phyloP scores from a whole-genome alignment of 2,797 vertebrate genomes.

The Rhinichthys osculus region DNA sequence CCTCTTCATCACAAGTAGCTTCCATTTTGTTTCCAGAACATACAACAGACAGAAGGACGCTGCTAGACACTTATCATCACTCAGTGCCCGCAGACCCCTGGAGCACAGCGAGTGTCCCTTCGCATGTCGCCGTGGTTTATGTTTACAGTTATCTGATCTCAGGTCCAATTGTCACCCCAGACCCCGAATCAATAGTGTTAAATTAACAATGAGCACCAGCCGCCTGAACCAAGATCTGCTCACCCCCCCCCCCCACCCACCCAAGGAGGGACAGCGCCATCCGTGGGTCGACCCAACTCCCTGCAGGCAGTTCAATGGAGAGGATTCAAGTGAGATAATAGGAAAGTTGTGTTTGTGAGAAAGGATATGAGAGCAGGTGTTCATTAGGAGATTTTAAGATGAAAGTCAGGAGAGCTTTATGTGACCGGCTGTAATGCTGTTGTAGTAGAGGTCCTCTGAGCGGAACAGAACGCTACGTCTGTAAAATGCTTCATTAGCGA shows the following conservation, averaged over 20 bases:
- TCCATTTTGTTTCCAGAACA: conserved; percentile 16
- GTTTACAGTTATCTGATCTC: conserved; percentile 75
- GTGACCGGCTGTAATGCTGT: conserved; percentile 61
- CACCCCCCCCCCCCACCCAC: not conserved
- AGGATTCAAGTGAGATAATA: conserved; percentile 13
- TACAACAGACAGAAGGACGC: conserved; percentile 33
- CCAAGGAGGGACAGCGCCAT: conserved; percentile 25
- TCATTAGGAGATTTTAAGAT: conserved; percentile 75
- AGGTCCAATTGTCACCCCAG: conserved; percentile 75
- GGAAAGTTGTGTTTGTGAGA: conserved; percentile 38
- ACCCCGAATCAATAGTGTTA: conserved; percentile 75
- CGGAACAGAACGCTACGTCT: conserved; percentile 65
- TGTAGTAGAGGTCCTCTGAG: conserved; percentile 68
- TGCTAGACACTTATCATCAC: conserved; percentile 33
- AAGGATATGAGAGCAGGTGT: conserved; percentile 51
- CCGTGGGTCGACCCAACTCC: conserved; percentile 47
- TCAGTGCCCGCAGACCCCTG: conserved; percentile 17
- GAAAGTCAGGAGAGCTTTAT: conserved; percentile 70
- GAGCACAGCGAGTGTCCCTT: conserved; percentile 28
- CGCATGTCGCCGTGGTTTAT: conserved; percentile 63
- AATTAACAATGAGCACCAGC: conserved; percentile 77
- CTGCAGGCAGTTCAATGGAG: conserved; percentile 6
- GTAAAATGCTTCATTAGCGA: conserved; percentile 75
- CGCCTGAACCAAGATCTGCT: conserved; percentile 48
- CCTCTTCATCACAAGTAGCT: not conserved